Evolutionary conservation across 1,140 invertebrate species (phyloP), one percentile per base, ranked within the genome.

Genomic region (Drosophila lacertosa): DNA sequence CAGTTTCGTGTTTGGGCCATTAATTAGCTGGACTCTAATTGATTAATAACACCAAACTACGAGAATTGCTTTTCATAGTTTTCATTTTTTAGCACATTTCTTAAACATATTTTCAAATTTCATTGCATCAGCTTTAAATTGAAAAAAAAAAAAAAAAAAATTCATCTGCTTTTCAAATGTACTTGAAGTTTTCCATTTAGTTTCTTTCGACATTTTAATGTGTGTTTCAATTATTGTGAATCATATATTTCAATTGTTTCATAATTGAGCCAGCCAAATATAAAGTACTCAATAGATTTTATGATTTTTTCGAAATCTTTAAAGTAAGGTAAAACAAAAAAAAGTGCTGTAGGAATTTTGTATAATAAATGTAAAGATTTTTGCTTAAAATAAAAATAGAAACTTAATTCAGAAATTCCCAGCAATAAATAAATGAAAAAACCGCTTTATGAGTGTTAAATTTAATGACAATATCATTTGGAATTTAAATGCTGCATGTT

Each of bases 1-100:
- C 33, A 15, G 40, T 22, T 60, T 37, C 35, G 75, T 65, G 69
- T 65, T 54, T 58, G 37, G n/a, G 58, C 66, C 80, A 88, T 86
- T 82, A 63, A 88, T 86, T 86, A 86, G 54, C 82, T 55, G 13
- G 24, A 50, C 55, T 68, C 82, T 88, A 86, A 86, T 86, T 70
- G 82, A 86, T 86, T 88, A 86, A 86, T 88, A 71, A 82, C 82
- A 86, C 82, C 50, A 82, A 88, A 77, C 82, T 88, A 88, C 74
- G 73, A 88, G 74, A 80, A 80, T 69, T 48, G 18, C 11, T 47
- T 62, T 53, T 58, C 53, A 59, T 77, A 69, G 59, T 77, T 66
- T 77, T 74, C 64, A 42, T 53, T 64, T 82, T 66, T 78, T 63
- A 80, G 72, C 66, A 74, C 67, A 45, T 70, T 50, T 55, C 45